Base-by-base conservation (phyloP, 2,888 invertebrate genomes). In the Hybos culiciformis region DNA sequence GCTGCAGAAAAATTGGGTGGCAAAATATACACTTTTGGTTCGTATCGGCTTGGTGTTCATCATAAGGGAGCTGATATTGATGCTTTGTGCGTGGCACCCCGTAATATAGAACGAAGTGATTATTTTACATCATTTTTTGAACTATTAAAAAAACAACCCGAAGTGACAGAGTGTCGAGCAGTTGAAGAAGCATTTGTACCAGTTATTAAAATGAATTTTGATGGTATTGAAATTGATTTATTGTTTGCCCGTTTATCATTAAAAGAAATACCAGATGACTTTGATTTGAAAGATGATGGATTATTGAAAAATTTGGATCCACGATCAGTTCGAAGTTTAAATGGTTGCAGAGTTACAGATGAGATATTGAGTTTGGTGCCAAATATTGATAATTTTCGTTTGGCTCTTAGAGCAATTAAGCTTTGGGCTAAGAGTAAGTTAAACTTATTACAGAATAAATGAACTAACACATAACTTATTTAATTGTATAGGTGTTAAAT, bases 141-240 rank as follows among this genome's bases (percentile, higher is more conserved):
- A 26, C 68, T 92, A 51, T 71, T 98, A 15, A 90, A 86, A 60
- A 73, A 79, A 56, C 87, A 92, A 58, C 72, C 81, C 0, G 88
- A 93, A 73, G 85, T 86, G 33, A 79, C 82, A 42, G 85, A 87
- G 59, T 72, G 88, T 47, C 71, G 85, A 58, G 80, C 92, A 2
- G 94, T 99, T 1, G 96, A 97, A 66, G 97, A 97, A 63, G 98
- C 98, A 0, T 99, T 86, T 68, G 98, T 99, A 51, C 98, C 98
- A 4, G 93, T 99, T 8, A 94, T 99, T 51, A 98, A 98, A 70
- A 92, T 99, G 90, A 90, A 87, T 61, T 98, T 96, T 65, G 90
- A 93, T 70, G 92, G 90, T 23, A 94, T 98, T 52, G 98, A 98
- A 72, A 93, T 98, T 52, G 98, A 99, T 71, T 83, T 99, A 78